Base-by-base conservation (phyloP, 1,140 invertebrate species). In the Plectus sambesii region DNA sequence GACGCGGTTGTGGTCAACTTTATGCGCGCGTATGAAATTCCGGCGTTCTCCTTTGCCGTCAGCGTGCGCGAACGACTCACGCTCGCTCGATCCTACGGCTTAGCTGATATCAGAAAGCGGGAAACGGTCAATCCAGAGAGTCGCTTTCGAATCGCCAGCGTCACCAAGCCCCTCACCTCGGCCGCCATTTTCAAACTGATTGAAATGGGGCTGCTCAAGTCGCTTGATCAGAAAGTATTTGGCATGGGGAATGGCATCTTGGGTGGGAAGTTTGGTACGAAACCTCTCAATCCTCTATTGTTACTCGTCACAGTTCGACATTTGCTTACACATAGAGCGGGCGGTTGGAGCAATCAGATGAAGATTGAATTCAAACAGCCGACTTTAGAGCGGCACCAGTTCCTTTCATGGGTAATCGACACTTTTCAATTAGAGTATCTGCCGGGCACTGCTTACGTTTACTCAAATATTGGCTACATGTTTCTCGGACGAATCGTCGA, bases 381-480 rank as follows among this genome's bases (percentile, higher is more conserved):
- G 23, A 35, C 41, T 15, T 33, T 27, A 4, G 43, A 27, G 36
- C 45, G 36, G 25, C 29, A 44, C 8, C 35, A 49, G 17, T 55
- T 52, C 50, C 50, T 36, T 17, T 12, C 17, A 19, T 48, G 3
- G n/a, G 29, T 20, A 8, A 47, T 43, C 37, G 46, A 43, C 12
- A 47, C 9, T 19, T 50, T 47, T 12, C 22, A 25, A 30, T 20
- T 26, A 19, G 35, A 9, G 15, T 25, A n/a, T 1, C 12, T 46
- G 0, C 68, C 69, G 2, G 70, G 70, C 3, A 67, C 58, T 3
- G 49, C 57, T 23, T 58, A 51, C 5, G 58, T 56, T 25, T 61
- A 69, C 42, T 71, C 69, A n/a, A 72, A 72, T 49, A 51, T 71
- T 33, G 69, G 65, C 2, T 71, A 70, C 49, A 47, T 64, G 5